phyloP scores from a whole-genome alignment of 2,797 vertebrate species.

The Bucorvus abyssinicus region DNA sequence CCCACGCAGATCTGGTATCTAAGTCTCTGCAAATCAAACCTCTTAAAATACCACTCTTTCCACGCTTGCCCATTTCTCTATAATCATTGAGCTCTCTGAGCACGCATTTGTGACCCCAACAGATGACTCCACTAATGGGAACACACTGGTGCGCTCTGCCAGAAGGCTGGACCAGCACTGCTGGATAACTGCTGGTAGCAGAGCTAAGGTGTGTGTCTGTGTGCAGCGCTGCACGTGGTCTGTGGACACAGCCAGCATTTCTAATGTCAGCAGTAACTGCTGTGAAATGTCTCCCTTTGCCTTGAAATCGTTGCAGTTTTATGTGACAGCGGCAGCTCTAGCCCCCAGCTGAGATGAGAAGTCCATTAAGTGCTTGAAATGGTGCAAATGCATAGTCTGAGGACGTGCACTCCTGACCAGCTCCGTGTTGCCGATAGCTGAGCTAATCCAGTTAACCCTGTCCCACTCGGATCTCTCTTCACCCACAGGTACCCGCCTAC shows the following conservation, averaged over 20 bases:
- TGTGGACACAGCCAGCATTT: not conserved
- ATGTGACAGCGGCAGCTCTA: conserved; percentile 7
- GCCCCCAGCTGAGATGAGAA: conserved; percentile 27
- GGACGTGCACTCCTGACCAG: not conserved
- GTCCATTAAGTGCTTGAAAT: not conserved
- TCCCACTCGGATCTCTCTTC: not conserved
- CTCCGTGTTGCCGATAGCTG: not conserved
- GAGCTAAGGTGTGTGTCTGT: rapidly evolving
- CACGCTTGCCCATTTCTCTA: not conserved
- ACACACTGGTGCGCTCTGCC: not conserved
- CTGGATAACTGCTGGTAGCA: not conserved
- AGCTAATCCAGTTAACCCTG: not conserved
- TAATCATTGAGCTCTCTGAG: not conserved
- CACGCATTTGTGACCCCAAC: not conserved
- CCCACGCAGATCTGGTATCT: not conserved
- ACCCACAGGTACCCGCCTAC: not conserved
- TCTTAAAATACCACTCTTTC: not conserved
- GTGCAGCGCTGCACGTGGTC: not conserved
- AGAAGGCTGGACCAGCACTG: not conserved
- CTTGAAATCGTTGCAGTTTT: not conserved
- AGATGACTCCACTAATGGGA: not conserved
- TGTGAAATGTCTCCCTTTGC: conserved; percentile 15
- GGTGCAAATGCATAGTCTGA: not conserved
- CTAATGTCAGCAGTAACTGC: not conserved
- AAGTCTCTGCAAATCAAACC: not conserved